Conservation (phyloP, 2,888 invertebrate genomes). For the Yponomeuta cagnagella region DNA sequence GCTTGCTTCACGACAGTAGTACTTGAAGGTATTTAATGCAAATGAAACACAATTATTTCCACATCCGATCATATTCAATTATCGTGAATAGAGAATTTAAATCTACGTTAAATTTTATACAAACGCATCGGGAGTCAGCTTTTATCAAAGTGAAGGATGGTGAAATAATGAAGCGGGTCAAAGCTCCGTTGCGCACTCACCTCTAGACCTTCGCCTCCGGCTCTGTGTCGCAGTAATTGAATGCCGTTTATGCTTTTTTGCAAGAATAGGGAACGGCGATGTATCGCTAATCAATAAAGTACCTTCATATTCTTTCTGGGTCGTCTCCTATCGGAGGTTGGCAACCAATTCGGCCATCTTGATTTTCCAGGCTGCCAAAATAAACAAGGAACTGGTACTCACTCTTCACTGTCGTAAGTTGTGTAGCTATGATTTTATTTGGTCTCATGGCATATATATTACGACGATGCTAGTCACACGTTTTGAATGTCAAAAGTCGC, state of each 20-base stretch:
- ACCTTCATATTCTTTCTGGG: neutral
- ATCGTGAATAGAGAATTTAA: neutral
- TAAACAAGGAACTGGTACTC: neutral
- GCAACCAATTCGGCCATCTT: no score
- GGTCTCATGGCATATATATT: no score
- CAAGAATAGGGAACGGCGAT: slow-evolving; percentile 8
- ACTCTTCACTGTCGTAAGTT: no score
- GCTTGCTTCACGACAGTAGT: slow-evolving; percentile 6
- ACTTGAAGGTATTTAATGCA: neutral
- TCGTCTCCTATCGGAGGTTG: no score
- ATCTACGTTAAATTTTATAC: slow-evolving; percentile 5
- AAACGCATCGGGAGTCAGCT: slow-evolving; percentile 7
- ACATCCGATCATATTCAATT: neutral
- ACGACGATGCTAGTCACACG: no score
- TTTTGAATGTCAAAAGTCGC: no score
- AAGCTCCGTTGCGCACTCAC: slow-evolving; percentile 38
- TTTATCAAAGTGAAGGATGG: slow-evolving; percentile 11
- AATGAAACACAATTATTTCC: slow-evolving; percentile 1
- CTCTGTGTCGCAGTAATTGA: slow-evolving; percentile 16
- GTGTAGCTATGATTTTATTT: no score
- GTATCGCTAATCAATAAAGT: slow-evolving; percentile 10
- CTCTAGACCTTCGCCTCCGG: slow-evolving; percentile 40
- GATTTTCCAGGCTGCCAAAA: no score
- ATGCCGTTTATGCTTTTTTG: slow-evolving; percentile 14
- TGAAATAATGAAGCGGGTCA: slow-evolving; percentile 32